Percentiles rank a stretch among this genome's conserved stretches.
Conservation (phyloP, 2,113 vertebrate genomes). For the Ploceus nigricollis region DNA sequence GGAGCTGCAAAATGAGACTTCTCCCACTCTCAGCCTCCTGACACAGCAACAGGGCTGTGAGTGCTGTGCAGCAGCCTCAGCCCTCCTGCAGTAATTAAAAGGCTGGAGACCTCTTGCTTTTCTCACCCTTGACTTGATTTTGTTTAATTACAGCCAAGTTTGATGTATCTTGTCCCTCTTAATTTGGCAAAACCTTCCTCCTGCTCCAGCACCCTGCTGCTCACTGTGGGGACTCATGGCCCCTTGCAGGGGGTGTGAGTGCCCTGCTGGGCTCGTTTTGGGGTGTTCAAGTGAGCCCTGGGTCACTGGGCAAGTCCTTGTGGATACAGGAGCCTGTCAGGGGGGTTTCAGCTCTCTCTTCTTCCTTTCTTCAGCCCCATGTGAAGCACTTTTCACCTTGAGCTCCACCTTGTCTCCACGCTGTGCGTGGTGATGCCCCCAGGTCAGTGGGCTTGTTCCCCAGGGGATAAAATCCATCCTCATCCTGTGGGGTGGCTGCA, state of each 20-base stretch:
- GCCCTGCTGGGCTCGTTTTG: neutral
- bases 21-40: neutral
- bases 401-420: neutral
- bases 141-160: conserved; percentile 1
- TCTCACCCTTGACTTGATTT: neutral
- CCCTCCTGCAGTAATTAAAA: neutral
- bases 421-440: rapidly evolving
- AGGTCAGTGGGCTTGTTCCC: no score
- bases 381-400: neutral
- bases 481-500: neutral
- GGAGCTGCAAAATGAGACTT: neutral
- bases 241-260: rapidly evolving
- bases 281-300: neutral
- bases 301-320: rapidly evolving
- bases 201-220: neutral
- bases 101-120: neutral
- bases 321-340: rapidly evolving
- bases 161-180: neutral
- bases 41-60: neutral
- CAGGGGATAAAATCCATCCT: neutral
- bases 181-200: neutral
- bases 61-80: rapidly evolving
- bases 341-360: neutral
- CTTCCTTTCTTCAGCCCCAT: neutral
- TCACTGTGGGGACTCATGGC: rapidly evolving